Evolutionary conservation across 2,888 invertebrate species (phyloP), one percentile per base, ranked within the genome.

Genomic region (Mimachlamys varia): DNA sequence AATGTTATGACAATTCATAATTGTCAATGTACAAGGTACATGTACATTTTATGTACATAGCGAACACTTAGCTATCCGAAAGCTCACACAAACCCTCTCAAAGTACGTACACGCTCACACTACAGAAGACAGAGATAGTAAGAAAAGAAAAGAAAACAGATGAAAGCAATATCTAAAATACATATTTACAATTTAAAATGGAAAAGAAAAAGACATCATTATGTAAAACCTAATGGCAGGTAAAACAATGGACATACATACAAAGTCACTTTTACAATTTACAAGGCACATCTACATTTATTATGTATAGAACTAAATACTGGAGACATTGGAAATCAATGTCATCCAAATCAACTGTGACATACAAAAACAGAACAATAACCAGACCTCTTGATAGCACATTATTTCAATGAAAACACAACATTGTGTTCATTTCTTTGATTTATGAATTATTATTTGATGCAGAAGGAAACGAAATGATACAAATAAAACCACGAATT

Each of bases 171-270:
- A 44, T 76, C 2, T 13, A 10, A 33, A 76, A 76, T 33, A 76
- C 33, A 33, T 76, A 76, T 76, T 76, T 76, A 76, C 76, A 76
- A 76, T 76, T 76, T 33, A 76, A 76, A 76, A 76, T 12, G 12
- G 27, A 33, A 76, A 76, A 33, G 33, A 76, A 76, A n/a, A 27
- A 76, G 27, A 76, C 13, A 33, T 76, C 10, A 12, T 12, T 53
- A 53, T 53, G 27, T 33, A 33, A 76, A 76, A 76, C 76, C 76
- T 76, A 76, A 76, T 76, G 76, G 76, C 76, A 76, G 76, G 76
- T 76, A 27, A 76, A 33, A 76, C n/a, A n/a, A n/a, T n/a, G 15
- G 12, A 27, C 12, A 33, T 27, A 27, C 27, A 27, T 76, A 76
- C 27, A 62, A 62, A 4, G 27, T 27, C 2, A 62, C 27, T 7